phyloP scores from a whole-genome alignment of 2,797 vertebrate species.

The Eulemur albifrons region DNA sequence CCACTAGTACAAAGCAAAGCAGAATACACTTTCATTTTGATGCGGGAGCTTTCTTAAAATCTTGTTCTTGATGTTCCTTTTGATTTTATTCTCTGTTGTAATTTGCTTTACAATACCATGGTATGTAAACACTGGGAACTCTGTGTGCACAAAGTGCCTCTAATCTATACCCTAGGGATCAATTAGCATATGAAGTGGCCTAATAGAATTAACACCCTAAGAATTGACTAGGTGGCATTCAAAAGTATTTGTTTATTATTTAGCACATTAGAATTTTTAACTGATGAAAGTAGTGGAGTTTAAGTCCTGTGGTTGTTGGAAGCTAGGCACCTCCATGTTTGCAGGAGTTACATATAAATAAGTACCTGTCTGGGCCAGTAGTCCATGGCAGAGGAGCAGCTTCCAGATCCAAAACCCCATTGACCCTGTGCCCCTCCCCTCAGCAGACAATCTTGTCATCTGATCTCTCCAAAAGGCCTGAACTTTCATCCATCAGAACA shows the following conservation, averaged over 20 bases:
- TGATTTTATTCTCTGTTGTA: neutral
- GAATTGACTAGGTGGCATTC: neutral
- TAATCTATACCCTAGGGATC: neutral
- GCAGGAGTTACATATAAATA: neutral
- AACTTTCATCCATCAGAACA: neutral
- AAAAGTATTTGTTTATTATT: constrained; percentile 23
- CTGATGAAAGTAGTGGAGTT: neutral
- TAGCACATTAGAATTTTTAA: neutral
- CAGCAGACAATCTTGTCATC: neutral
- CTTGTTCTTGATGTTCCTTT: neutral
- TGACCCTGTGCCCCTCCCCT: neutral
- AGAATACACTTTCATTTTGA: neutral
- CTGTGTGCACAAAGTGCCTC: neutral
- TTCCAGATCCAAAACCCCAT: neutral
- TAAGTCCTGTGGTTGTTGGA: neutral
- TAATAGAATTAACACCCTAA: constrained; percentile 34
- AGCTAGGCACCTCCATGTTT: neutral
- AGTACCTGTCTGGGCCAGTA: neutral
- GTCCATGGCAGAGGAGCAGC: neutral
- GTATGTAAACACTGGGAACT: constrained; percentile 15
- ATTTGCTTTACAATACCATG: neutral
- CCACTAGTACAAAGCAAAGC: neutral
- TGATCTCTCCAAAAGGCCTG: neutral
- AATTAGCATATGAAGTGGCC: neutral
- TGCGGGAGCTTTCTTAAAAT: neutral